A percentile compares a stretch with the other conserved stretches of the same genome.
These are phyloP conservation scores for Cryptotermes secundus DNA, from an alignment of 1,140 invertebrate species.

Conservation along the genomic window DNA sequence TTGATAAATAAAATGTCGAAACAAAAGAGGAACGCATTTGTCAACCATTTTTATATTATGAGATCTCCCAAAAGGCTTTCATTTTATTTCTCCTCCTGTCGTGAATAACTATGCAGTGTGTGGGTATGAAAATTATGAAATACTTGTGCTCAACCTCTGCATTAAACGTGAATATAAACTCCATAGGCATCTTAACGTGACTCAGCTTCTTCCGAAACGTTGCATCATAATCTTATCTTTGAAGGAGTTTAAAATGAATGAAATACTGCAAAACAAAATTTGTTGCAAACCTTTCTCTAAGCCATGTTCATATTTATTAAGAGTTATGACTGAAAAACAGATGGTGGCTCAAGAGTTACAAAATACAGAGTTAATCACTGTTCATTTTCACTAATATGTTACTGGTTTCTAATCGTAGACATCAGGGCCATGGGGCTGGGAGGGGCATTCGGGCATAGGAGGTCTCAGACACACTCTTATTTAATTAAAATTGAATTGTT, in stretches of 20 bases:
- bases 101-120: not conserved
- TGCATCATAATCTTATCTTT: not conserved
- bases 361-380: no score
- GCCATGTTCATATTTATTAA: not conserved
- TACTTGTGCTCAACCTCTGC: not conserved
- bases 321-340: not conserved
- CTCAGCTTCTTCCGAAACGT: no score
- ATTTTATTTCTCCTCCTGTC: not conserved
- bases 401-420: no score
- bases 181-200: no score
- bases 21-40: not conserved
- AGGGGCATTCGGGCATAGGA: no score
- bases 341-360: not conserved
- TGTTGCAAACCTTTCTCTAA: not conserved
- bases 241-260: not conserved
- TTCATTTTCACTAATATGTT: no score
- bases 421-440: no score
- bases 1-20: not conserved
- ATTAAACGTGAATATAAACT: no score
- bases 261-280: not conserved
- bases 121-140: not conserved
- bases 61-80: not conserved
- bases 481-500: no score
- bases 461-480: no score
- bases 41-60: no score